These are phyloP conservation scores for Pogonocichla stellata DNA, from an alignment of 2,113 vertebrate species.

Conservation along the genomic window DNA sequence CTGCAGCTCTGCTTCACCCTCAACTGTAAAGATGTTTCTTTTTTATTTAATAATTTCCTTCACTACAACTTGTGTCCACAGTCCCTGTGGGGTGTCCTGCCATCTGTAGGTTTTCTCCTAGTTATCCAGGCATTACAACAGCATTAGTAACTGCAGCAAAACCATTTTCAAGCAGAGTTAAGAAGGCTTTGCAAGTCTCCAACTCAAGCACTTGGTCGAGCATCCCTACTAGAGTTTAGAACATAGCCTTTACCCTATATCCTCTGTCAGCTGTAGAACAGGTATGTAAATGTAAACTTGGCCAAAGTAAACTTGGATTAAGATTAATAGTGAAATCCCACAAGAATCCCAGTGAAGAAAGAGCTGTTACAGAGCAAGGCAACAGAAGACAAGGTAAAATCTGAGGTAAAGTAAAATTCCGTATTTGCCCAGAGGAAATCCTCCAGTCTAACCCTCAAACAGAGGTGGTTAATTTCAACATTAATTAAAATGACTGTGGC, in stretches of 20 bases:
- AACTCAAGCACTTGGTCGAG: background rate
- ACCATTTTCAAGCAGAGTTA: background rate
- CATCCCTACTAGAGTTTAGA: background rate
- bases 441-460: background rate
- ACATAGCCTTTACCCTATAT: background rate
- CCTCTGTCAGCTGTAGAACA: background rate
- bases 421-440: background rate
- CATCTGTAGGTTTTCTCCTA: background rate
- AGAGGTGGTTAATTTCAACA: background rate
- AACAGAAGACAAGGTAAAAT: background rate
- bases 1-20: fast-evolving
- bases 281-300: background rate
- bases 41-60: background rate
- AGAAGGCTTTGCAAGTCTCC: background rate
- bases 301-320: background rate
- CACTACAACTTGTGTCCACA: background rate
- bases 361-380: background rate
- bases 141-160: background rate
- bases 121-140: background rate
- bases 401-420: background rate
- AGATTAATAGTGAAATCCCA: background rate
- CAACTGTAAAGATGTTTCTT: background rate
- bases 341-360: background rate
- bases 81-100: fast-evolving
- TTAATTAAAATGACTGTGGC: background rate